Evolutionary conservation across 2,888 invertebrate species (phyloP).

Genomic region (Tetranychus truncatus): DNA sequence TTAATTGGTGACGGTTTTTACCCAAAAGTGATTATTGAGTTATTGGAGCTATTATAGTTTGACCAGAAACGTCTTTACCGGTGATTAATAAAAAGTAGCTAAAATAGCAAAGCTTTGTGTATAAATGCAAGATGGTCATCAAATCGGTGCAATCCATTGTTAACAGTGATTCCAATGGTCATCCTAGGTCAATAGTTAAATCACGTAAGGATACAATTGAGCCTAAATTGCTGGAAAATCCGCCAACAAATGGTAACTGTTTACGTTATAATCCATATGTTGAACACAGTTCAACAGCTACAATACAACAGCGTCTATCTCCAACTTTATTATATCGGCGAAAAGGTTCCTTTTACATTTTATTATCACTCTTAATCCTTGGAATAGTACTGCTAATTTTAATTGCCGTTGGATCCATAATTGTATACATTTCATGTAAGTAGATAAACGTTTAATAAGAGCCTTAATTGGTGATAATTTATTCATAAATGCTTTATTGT

Average conservation of each 20-base stretch:
- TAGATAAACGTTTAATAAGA: background rate
- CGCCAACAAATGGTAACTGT: background rate
- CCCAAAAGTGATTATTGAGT: too few relatives aligned
- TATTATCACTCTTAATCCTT: slow-evolving; percentile 3
- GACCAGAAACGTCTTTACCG: too few relatives aligned
- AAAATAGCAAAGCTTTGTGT: too few relatives aligned
- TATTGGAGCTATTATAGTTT: too few relatives aligned
- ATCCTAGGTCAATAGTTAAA: background rate
- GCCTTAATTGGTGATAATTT: too few relatives aligned
- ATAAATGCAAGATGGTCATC: background rate
- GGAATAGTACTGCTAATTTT: slow-evolving; percentile 4
- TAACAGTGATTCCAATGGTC: background rate
- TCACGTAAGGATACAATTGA: background rate
- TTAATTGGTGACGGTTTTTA: too few relatives aligned
- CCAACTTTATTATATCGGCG: slow-evolving; percentile 1
- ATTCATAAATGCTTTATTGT: too few relatives aligned
- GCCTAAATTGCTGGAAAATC: background rate
- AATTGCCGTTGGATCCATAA: slow-evolving; percentile 3
- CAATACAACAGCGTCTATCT: background rate
- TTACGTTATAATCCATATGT: background rate
- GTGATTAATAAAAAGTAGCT: too few relatives aligned
- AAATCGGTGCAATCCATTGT: background rate
- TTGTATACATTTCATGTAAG: slow-evolving; percentile 7
- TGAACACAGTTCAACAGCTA: background rate
- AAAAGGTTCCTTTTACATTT: slow-evolving; percentile 2